A percentile compares a stretch with the other conserved stretches of the same genome.
Conservation (phyloP, 2,888 invertebrate species). For the Hanleya hanleyi region DNA sequence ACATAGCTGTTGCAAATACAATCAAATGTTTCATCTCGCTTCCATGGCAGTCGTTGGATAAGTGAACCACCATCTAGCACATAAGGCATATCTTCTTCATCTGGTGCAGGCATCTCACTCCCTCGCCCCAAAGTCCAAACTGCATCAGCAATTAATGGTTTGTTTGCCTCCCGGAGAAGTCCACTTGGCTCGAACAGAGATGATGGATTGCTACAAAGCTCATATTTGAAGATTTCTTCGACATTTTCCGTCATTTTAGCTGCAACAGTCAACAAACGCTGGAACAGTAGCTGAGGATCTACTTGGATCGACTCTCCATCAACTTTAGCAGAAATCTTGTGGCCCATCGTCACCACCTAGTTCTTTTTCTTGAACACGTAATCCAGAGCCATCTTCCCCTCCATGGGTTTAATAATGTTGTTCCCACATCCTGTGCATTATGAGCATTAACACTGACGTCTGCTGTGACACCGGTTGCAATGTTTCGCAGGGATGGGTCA, state of each 20-base stretch:
- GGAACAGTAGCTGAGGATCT: conserved; percentile 40
- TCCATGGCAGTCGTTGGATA: conserved; percentile 31
- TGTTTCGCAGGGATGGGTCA: conserved; percentile 26
- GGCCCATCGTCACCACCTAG: conserved; percentile 25
- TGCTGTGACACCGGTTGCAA: conserved; percentile 37
- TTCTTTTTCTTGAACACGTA: conserved; percentile 29
- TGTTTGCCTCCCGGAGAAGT: conserved; percentile 21
- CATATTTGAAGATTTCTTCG: conserved; percentile 35
- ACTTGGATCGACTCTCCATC: conserved; percentile 19
- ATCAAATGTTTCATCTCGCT: conserved; percentile 15
- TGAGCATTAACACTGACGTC: conserved; percentile 24
- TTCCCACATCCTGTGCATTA: conserved; percentile 27
- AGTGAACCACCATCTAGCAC: conserved; percentile 36
- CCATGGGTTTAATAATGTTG: conserved; percentile 26
- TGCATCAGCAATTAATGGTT: conserved; percentile 33
- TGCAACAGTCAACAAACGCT: conserved; percentile 29
- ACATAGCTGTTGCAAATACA: conserved; percentile 16
- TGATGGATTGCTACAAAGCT: conserved; percentile 38
- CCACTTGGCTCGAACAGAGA: conserved; percentile 41
- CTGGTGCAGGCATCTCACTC: neutral
- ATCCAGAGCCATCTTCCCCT: conserved; percentile 14
- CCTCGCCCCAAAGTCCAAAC: neutral
- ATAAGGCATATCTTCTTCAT: neutral
- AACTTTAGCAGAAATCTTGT: conserved; percentile 17
- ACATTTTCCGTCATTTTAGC: conserved; percentile 4